These are phyloP conservation scores for Liasis olivaceus DNA, from an alignment of 2,797 vertebrate species.

Conservation along the genomic window DNA sequence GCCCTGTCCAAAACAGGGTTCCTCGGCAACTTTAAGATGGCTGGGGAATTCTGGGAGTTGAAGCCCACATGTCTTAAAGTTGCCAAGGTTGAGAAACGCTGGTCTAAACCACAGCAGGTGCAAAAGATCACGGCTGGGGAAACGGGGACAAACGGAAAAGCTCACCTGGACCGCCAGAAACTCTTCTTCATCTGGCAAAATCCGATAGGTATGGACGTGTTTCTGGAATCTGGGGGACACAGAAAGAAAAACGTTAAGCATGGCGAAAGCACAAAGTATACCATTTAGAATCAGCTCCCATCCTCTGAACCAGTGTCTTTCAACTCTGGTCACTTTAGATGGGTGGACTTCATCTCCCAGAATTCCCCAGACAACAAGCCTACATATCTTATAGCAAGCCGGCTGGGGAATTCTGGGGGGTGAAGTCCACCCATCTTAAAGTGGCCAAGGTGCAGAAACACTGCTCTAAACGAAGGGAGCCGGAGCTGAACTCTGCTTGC, in stretches of 20 bases:
- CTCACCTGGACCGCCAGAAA: conserved; percentile 93
- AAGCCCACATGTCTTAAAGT: background rate
- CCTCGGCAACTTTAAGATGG: background rate
- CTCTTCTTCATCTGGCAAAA: conserved; percentile 93
- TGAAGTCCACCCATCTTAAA: no score
- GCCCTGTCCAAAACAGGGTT: background rate
- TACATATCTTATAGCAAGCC: no score
- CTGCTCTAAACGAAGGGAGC: no score
- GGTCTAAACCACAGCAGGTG: background rate
- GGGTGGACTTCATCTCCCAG: background rate
- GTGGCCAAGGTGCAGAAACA: no score
- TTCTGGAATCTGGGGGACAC: conserved; percentile 86
- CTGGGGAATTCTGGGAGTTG: no score
- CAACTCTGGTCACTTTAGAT: background rate
- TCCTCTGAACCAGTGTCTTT: background rate
- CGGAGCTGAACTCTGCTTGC: background rate
- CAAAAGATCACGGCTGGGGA: background rate
- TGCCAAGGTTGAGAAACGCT: background rate
- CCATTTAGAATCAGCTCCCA: background rate
- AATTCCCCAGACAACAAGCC: background rate
- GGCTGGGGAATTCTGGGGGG: no score
- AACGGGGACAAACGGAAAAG: fast-evolving
- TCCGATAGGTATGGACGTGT: conserved; percentile 95
- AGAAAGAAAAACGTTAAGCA: background rate
- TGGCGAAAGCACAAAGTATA: fast-evolving